phyloP scores from a whole-genome alignment of 1,140 invertebrate genomes.

The Pemphigus obesinymphae region DNA sequence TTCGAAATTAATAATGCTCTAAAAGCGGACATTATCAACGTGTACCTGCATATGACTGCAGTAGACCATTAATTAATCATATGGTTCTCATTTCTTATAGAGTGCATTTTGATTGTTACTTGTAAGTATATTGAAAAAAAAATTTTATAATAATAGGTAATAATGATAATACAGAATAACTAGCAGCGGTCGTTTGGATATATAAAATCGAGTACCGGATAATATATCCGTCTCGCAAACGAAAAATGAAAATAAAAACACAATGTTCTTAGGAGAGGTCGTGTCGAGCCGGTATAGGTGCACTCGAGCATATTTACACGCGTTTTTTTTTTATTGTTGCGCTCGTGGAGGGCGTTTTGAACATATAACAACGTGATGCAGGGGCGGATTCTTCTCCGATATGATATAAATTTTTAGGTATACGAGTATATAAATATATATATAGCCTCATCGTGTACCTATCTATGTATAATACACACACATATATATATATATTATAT shows the following conservation, averaged over 20 bases:
- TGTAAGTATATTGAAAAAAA: too few relatives aligned
- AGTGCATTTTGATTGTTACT: too few relatives aligned
- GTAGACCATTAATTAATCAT: too few relatives aligned
- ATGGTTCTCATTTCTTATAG: too few relatives aligned
- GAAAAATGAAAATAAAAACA: neutral
- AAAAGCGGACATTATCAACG: too few relatives aligned
- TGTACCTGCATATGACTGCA: too few relatives aligned
- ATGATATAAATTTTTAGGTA: neutral
- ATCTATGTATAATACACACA: too few relatives aligned
- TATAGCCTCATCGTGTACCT: neutral
- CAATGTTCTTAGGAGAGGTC: neutral
- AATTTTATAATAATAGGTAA: too few relatives aligned
- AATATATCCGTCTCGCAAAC: neutral
- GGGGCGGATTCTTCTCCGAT: slow-evolving; percentile 6
- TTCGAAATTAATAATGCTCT: too few relatives aligned
- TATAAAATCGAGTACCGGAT: neutral
- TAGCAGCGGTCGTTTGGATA: neutral
- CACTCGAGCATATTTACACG: neutral
- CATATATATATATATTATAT: neutral
- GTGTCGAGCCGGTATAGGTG: neutral
- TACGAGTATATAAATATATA: too few relatives aligned
- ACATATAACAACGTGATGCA: slow-evolving; percentile 13
- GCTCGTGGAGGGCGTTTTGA: neutral
- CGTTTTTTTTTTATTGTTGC: neutral
- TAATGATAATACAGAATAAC: too few relatives aligned